Conservation (phyloP, 2,888 invertebrate genomes). For the Pediacus dermestoides region DNA sequence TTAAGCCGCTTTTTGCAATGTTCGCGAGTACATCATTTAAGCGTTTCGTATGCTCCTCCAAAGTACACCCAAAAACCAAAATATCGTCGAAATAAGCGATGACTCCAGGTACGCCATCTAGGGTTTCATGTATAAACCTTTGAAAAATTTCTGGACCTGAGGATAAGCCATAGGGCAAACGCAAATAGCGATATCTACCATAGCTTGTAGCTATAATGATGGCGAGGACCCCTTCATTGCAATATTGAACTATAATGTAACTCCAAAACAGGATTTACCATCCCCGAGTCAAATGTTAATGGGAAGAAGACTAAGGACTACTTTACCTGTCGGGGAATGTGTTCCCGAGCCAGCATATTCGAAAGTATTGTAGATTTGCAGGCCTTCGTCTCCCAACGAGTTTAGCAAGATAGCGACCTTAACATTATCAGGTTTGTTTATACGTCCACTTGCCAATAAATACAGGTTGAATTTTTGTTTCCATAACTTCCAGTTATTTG, state of each 20-base stretch:
- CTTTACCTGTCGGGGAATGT: slow-evolving; percentile 15
- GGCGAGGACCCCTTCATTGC: slow-evolving; percentile 26
- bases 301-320: slow-evolving; percentile 29
- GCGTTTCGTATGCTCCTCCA: slow-evolving; percentile 9
- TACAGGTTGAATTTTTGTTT: slow-evolving; percentile 27
- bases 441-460: slow-evolving; percentile 24
- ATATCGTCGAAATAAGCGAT: slow-evolving; percentile 17
- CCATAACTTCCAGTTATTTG: slow-evolving; percentile 26
- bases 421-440: slow-evolving; percentile 19
- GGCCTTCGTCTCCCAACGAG: slow-evolving; percentile 20
- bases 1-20: slow-evolving; percentile 9
- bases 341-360: slow-evolving; percentile 17
- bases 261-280: slow-evolving; percentile 27
- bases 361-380: slow-evolving; percentile 24
- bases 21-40: background rate
- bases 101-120: slow-evolving; percentile 13
- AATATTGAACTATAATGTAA: slow-evolving; percentile 25
- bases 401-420: slow-evolving; percentile 27
- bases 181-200: slow-evolving; percentile 11
- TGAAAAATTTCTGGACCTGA: slow-evolving; percentile 15
- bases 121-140: slow-evolving; percentile 10
- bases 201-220: slow-evolving; percentile 10
- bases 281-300: slow-evolving; percentile 26
- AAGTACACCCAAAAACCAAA: slow-evolving; percentile 9
- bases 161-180: slow-evolving; percentile 17